Evolutionary conservation across 2,113 vertebrate species (phyloP), one percentile per base, ranked within the genome.

Genomic region (Nannospalax galili): DNA sequence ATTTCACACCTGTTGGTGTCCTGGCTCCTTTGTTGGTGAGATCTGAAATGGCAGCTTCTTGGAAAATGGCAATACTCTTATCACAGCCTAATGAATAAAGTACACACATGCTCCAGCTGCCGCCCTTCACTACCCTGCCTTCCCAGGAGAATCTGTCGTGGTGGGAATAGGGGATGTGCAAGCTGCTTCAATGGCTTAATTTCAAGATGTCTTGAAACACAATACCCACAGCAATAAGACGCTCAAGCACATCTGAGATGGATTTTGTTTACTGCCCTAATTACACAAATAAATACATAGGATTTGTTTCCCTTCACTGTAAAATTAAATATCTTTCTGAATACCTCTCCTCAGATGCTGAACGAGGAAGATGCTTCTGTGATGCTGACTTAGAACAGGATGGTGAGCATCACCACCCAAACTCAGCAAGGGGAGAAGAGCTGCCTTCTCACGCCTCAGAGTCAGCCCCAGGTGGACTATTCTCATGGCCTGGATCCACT

Each of bases 1-100:
- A 96, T 86, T 95, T 97, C 93, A 92, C 92, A 97, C 97, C 96
- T 97, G 95, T 96, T 97, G 97, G 58, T 88, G 45, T 22, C 77
- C 79, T 52, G 32, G 94, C 78, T 87, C 94, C 85, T 90, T 95
- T 96, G 85, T 58, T 84, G 72, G 60, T 91, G 67, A 85, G 45
- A 81, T 87, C 82, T 65, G 85, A 93, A 94, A 93, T 88, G 64
- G 88, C 60, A 92, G 42, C 79, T 92, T 97, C 87, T 96, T 92
- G 84, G 70, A 91, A 97, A 93, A 96, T 30, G 87, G 87, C 88
- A 93, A 87, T 94, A 84, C 94, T 88, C 93, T 95, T 82, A 88
- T 94, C 87, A 91, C 7, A 52, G 70, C 40, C 26, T 89, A 69
- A 84, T 92, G 84, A 90, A 65, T 90, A 77, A 93, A 92, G 90